Evolutionary conservation across 2,888 invertebrate genomes (phyloP).

Genomic region (Rotaria macrura): DNA sequence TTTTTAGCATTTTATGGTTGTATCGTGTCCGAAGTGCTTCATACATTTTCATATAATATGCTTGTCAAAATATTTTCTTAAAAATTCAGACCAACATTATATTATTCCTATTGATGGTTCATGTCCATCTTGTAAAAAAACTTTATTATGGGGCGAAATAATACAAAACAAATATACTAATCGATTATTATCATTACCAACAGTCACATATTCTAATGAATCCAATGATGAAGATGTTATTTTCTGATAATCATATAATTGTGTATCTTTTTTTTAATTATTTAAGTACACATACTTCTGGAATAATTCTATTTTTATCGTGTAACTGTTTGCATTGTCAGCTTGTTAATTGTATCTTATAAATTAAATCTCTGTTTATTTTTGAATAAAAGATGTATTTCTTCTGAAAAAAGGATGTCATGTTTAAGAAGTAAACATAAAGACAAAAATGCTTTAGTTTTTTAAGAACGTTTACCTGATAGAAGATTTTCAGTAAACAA

Average conservation of each 20-base stretch:
- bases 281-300: no score
- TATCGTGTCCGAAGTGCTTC: constrained; percentile 22
- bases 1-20: neutral
- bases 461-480: no score
- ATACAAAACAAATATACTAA: constrained; percentile 15
- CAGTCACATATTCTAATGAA: neutral
- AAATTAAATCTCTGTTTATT: neutral
- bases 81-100: neutral
- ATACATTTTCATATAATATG: constrained; percentile 29
- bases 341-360: neutral
- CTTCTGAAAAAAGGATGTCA: no score
- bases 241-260: neutral
- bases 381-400: neutral
- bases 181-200: neutral
- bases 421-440: no score
- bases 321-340: neutral
- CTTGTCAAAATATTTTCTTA: constrained; percentile 25
- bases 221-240: neutral
- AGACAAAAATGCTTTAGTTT: no score
- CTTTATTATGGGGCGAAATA: constrained; percentile 32
- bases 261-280: no score
- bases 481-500: no score
- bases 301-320: no score
- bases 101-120: constrained; percentile 30
- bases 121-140: constrained; percentile 25